phyloP scores from a whole-genome alignment of 2,888 invertebrate species.

The Blomia tropicalis region DNA sequence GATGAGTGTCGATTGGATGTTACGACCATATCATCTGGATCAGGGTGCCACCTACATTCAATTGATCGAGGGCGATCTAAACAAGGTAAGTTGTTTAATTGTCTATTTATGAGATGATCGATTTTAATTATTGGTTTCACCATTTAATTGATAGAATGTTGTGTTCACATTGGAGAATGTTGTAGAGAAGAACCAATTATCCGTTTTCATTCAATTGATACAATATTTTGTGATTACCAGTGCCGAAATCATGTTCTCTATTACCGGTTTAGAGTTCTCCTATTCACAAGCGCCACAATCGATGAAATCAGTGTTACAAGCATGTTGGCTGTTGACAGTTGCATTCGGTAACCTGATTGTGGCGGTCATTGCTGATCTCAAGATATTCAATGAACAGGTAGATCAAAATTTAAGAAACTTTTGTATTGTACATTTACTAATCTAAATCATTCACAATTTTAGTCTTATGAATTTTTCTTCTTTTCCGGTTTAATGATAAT shows the following conservation, averaged over 20 bases:
- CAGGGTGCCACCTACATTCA: constrained; percentile 12
- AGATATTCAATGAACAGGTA: constrained; percentile 22
- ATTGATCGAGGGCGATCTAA: constrained; percentile 2
- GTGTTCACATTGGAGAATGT: background rate
- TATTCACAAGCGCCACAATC: constrained; percentile 51
- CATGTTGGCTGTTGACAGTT: constrained; percentile 77
- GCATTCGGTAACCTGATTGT: constrained; percentile 87
- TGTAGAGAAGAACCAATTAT: constrained; percentile 33
- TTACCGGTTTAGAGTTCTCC: constrained; percentile 86
- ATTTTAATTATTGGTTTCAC: background rate
- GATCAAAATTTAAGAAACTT: background rate
- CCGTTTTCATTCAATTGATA: constrained; percentile 70
- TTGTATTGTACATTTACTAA: background rate
- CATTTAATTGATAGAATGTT: background rate
- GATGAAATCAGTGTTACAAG: constrained; percentile 87
- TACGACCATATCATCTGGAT: background rate
- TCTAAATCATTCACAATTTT: constrained; percentile 27
- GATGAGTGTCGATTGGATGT: background rate
- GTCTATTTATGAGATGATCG: background rate
- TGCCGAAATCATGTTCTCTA: constrained; percentile 87
- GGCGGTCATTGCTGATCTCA: constrained; percentile 49
- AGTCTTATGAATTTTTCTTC: constrained; percentile 66
- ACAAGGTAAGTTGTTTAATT: background rate
- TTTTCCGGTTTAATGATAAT: constrained; percentile 69
- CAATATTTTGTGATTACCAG: constrained; percentile 82